These are phyloP conservation scores for Siderastrea siderea DNA, from an alignment of 92 coral and sea anemone species.

Conservation along the genomic window DNA sequence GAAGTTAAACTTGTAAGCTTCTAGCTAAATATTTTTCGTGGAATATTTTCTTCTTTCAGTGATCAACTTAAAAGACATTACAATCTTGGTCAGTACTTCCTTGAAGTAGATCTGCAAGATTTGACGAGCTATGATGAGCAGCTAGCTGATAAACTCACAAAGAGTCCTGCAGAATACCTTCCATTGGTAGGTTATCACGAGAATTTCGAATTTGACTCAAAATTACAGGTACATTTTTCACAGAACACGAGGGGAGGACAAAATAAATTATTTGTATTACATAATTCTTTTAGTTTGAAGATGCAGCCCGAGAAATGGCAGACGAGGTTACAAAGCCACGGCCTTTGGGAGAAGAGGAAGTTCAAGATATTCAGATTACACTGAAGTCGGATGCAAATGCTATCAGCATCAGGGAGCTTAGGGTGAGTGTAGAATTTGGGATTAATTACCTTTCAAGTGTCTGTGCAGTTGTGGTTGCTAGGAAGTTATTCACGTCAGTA, in stretches of 20 bases:
- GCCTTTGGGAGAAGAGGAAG: conserved; percentile 97
- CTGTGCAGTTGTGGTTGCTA: no score
- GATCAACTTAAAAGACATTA: conserved; percentile 94
- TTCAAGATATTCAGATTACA: conserved; percentile 93
- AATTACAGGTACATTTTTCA: not conserved
- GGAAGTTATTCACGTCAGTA: no score
- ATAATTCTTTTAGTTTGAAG: conserved; percentile 82
- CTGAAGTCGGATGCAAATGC: conserved; percentile 94
- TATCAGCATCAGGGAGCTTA: conserved; percentile 85
- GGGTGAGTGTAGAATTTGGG: conserved; percentile 50
- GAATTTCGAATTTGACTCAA: not conserved
- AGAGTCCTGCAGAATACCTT: conserved; percentile 91
- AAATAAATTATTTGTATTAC: not conserved
- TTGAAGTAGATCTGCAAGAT: conserved; percentile 95
- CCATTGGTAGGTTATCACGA: conserved; percentile 80
- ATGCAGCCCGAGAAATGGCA: conserved; percentile 94
- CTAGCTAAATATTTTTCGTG: not conserved
- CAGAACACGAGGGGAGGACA: not conserved
- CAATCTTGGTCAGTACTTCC: conserved; percentile 84
- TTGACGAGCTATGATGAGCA: conserved; percentile 90
- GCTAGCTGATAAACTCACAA: conserved; percentile 88
- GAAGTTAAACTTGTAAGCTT: not conserved
- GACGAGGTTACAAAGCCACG: conserved; percentile 96
- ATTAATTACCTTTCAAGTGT: not conserved
- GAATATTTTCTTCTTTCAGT: conserved; percentile 43